A percentile compares a stretch with the other conserved stretches of the same genome.
phyloP scores from a whole-genome alignment of 2,888 invertebrate species.

The Podabrus alpinus region DNA sequence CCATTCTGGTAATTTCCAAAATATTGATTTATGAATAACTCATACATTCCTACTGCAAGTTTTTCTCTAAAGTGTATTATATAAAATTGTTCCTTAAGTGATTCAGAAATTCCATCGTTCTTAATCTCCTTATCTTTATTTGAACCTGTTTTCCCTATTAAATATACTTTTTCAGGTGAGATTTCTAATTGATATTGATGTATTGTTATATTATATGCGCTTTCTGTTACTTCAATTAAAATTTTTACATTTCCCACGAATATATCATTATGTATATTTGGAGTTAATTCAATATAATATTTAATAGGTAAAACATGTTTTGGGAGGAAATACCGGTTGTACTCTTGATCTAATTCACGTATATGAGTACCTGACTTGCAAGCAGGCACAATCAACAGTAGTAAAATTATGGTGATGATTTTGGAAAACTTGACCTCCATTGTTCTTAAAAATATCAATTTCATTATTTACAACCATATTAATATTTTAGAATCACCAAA shows the following conservation, averaged over 20 bases:
- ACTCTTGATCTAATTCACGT: not conserved
- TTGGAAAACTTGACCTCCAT: not conserved
- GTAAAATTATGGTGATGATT: not conserved
- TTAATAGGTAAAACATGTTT: not conserved
- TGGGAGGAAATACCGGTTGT: not conserved
- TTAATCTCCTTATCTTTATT: not conserved
- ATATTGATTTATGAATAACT: not conserved
- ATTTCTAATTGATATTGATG: not conserved
- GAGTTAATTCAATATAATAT: not conserved
- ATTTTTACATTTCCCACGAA: not conserved
- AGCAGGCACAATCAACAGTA: not conserved
- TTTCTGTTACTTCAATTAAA: not conserved
- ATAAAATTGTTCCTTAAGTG: not conserved
- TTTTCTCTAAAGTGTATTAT: not conserved
- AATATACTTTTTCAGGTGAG: not conserved
- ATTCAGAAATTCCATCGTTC: not conserved
- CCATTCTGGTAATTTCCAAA: not conserved
- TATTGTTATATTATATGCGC: not conserved
- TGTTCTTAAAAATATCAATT: too few species aligned
- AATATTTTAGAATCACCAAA: too few species aligned
- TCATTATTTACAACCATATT: too few species aligned
- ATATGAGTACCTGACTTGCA: not conserved
- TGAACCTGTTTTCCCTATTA: not conserved
- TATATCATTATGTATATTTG: not conserved
- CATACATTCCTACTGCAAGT: not conserved